Conservation (phyloP, 1,140 invertebrate species). For the Cherax quadricarinatus region DNA sequence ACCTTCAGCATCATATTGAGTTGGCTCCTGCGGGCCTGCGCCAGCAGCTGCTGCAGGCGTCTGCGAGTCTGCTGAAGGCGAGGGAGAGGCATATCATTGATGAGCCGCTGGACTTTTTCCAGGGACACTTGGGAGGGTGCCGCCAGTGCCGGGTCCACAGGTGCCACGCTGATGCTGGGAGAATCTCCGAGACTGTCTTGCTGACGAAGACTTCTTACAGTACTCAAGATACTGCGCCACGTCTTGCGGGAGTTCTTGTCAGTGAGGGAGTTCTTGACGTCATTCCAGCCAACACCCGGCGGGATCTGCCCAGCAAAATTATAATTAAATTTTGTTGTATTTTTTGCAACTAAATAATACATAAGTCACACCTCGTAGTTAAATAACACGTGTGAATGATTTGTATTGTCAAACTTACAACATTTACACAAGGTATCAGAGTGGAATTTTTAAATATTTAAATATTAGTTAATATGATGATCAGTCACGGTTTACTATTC, state of each 20-base stretch:
- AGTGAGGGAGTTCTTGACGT: background rate
- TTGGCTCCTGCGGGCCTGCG: background rate
- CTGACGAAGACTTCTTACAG: background rate
- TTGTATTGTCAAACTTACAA: no score
- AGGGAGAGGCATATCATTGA: background rate
- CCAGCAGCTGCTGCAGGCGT: background rate
- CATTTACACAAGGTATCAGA: no score
- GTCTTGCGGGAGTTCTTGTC: background rate
- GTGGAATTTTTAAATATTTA: no score
- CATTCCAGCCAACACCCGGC: constrained; percentile 3
- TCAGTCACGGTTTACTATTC: no score
- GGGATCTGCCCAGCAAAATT: constrained; percentile 8
- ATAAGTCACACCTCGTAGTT: background rate
- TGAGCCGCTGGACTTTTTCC: no score
- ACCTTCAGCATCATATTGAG: background rate
- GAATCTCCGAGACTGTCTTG: background rate
- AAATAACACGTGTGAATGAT: background rate
- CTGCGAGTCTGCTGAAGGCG: background rate
- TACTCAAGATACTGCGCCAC: constrained; percentile 15
- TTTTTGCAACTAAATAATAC: no score
- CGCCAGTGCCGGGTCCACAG: background rate
- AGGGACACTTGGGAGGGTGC: background rate
- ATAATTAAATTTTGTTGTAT: background rate
- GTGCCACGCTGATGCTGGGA: background rate
- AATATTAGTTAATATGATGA: no score